Conservation (phyloP, 92 coral and sea anemone species). For the Diadumene lineata region DNA sequence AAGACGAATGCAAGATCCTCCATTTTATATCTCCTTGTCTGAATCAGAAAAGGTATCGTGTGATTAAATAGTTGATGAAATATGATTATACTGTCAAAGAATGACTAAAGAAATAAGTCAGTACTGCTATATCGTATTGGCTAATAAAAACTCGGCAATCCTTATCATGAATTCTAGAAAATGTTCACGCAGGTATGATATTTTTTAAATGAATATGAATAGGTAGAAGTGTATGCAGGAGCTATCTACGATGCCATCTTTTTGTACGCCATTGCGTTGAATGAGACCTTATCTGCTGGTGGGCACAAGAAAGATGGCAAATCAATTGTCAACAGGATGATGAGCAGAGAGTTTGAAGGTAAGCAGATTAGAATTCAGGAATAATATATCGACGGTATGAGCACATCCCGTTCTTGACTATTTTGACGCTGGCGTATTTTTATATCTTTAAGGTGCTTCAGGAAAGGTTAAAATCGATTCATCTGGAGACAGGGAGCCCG, state of each 20-base stretch:
- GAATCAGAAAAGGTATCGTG: constrained; percentile 52
- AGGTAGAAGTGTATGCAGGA: constrained; percentile 86
- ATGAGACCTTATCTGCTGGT: constrained; percentile 71
- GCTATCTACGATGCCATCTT: constrained; percentile 81
- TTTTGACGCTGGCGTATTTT: neutral
- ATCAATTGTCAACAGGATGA: constrained; percentile 70
- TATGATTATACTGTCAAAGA: too few relatives aligned
- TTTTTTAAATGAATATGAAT: neutral
- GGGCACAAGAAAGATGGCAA: constrained; percentile 68
- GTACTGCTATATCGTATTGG: too few relatives aligned
- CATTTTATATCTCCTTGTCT: constrained; percentile 62
- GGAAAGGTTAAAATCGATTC: constrained; percentile 70
- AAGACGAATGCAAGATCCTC: constrained; percentile 61
- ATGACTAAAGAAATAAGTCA: neutral
- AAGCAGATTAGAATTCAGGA: neutral
- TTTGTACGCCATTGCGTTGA: constrained; percentile 71
- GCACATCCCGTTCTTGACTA: neutral
- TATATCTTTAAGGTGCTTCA: constrained; percentile 57
- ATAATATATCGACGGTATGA: too few relatives aligned
- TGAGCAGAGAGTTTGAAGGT: constrained; percentile 78
- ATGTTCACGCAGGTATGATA: too few relatives aligned
- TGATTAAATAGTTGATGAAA: neutral
- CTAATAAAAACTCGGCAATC: too few relatives aligned
- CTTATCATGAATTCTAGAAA: too few relatives aligned
- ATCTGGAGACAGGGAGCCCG: constrained; percentile 82